A percentile compares a stretch with the other conserved stretches of the same genome.
Conservation (phyloP, 2,113 vertebrate genomes). For the Hypocryptadius cinnamomeus region DNA sequence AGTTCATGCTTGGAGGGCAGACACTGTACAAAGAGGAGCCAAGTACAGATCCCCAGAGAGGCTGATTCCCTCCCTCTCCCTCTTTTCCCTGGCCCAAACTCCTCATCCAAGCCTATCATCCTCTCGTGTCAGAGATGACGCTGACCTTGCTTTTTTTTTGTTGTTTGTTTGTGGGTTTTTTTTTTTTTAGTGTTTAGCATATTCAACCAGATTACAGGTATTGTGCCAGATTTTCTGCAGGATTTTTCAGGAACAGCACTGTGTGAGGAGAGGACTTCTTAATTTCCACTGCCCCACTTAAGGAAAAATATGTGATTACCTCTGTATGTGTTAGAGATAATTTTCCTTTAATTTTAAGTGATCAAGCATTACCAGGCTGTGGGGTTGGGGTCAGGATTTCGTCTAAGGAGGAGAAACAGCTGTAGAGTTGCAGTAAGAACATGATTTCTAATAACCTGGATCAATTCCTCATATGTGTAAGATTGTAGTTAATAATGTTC, state of each 20-base stretch:
- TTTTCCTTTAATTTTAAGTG: neutral
- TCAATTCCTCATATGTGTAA: neutral
- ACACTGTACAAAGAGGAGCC: neutral
- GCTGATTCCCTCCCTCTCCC: neutral
- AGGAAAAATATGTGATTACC: neutral
- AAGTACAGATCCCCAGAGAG: neutral
- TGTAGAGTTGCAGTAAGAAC: neutral
- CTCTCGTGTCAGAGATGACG: neutral
- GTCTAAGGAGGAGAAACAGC: neutral
- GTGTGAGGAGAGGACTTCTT: neutral
- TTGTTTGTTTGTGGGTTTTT: too few species aligned
- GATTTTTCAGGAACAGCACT: neutral
- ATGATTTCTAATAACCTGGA: neutral
- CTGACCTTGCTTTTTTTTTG: neutral
- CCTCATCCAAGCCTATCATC: neutral
- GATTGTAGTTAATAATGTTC: neutral
- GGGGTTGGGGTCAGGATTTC: neutral
- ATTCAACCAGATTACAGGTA: neutral
- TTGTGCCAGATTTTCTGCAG: neutral
- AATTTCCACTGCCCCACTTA: neutral
- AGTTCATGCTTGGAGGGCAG: neutral
- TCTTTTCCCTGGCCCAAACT: neutral
- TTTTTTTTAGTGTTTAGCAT: neutral
- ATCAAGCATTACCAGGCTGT: neutral
- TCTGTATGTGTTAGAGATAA: neutral